Percentiles rank a stretch among this genome's conserved stretches.
Conservation (phyloP, 2,797 vertebrate genomes). For the Scolopax rusticola region DNA sequence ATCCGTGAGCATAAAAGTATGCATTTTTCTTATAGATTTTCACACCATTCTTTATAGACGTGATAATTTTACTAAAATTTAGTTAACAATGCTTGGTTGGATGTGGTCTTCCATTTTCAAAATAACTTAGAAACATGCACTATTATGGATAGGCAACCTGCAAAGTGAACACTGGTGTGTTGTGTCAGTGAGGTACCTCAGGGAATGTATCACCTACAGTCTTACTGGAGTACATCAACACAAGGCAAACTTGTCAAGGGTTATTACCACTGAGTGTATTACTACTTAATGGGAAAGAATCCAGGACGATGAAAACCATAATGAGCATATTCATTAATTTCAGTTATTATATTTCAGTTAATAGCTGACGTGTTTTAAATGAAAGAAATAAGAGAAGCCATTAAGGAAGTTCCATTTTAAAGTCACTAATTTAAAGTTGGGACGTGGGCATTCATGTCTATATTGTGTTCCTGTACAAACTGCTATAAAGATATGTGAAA, state of each 20-base stretch:
- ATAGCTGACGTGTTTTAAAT: background rate
- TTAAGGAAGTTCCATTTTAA: background rate
- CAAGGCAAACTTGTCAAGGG: background rate
- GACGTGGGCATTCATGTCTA: background rate
- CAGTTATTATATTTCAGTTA: background rate
- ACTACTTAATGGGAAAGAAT: background rate
- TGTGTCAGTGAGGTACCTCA: background rate
- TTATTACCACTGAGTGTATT: background rate
- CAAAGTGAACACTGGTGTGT: background rate
- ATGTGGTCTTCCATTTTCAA: background rate
- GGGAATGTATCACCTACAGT: background rate
- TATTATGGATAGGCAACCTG: background rate
- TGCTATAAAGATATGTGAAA: background rate
- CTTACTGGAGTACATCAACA: slow-evolving; percentile 5
- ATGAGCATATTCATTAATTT: background rate
- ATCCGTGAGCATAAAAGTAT: slow-evolving; percentile 20
- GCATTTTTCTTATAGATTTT: slow-evolving; percentile 19
- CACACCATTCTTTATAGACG: background rate
- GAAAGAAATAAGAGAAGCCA: background rate
- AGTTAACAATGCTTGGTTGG: slow-evolving; percentile 15
- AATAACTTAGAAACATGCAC: background rate
- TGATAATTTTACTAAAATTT: slow-evolving; percentile 45
- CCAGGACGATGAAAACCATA: background rate
- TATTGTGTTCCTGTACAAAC: background rate
- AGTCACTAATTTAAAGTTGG: background rate